These are phyloP conservation scores for Diaperis boleti DNA, from an alignment of 2,888 invertebrate species.

Conservation along the genomic window DNA sequence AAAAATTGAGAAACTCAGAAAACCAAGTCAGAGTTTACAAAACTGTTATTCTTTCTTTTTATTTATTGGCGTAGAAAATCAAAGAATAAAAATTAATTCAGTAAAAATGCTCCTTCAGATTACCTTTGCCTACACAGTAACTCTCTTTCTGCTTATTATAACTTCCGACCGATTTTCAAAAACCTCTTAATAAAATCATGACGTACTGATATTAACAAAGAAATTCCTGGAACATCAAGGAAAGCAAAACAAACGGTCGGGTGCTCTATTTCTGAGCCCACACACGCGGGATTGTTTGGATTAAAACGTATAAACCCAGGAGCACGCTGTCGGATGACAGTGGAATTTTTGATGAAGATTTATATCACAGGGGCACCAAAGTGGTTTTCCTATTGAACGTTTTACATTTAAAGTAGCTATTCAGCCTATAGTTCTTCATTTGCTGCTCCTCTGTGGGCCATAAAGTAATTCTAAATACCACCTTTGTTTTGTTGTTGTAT, in stretches of 20 bases:
- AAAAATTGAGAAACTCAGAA: too few relatives aligned
- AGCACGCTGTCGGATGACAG: constrained; percentile 10
- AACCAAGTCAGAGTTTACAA: too few relatives aligned
- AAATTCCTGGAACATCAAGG: constrained; percentile 28
- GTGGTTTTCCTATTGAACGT: neutral
- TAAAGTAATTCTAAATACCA: too few relatives aligned
- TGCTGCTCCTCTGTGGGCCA: too few relatives aligned
- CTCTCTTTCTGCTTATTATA: neutral
- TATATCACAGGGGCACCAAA: neutral
- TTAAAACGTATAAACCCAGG: constrained; percentile 7
- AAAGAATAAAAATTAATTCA: too few relatives aligned
- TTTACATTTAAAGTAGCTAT: neutral
- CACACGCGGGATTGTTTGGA: constrained; percentile 29
- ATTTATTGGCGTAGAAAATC: too few relatives aligned
- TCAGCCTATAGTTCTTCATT: too few relatives aligned
- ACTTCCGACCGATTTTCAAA: neutral
- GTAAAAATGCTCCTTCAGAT: too few relatives aligned
- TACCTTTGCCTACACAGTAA: neutral
- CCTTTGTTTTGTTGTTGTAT: too few relatives aligned
- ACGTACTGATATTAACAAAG: constrained; percentile 14
- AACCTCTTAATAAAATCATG: constrained; percentile 4
- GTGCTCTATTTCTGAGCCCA: constrained; percentile 21
- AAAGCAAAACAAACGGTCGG: constrained; percentile 30
- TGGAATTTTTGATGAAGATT: neutral
- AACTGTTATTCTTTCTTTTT: too few relatives aligned